A percentile compares a stretch with the other conserved stretches of the same genome.
These are phyloP conservation scores for Promerops cafer DNA, from an alignment of 2,113 vertebrate species.

Conservation along the genomic window DNA sequence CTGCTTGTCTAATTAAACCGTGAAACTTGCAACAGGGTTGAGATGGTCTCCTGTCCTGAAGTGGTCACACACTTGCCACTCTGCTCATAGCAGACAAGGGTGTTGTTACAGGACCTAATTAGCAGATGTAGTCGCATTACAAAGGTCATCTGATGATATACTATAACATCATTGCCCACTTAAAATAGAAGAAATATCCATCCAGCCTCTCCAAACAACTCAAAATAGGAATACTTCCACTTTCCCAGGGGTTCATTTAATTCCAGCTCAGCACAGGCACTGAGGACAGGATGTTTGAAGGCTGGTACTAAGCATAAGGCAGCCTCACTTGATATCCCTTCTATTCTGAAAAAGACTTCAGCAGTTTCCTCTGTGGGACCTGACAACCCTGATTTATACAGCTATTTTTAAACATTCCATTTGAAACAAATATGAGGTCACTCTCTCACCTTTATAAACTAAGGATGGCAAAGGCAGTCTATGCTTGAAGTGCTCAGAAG, in stretches of 20 bases:
- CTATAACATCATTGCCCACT: not conserved
- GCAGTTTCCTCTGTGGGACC: not conserved
- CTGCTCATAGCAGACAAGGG: not conserved
- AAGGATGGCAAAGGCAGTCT: accelerated
- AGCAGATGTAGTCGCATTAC: not conserved
- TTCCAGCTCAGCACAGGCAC: not conserved
- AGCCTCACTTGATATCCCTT: not conserved
- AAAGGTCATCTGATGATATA: not conserved
- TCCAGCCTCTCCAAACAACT: not conserved
- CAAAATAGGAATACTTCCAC: not conserved
- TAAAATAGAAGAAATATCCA: not conserved
- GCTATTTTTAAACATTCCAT: not conserved
- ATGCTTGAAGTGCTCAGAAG: not conserved
- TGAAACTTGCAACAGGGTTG: not conserved
- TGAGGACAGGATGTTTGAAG: not conserved
- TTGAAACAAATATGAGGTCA: not conserved
- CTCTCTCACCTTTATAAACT: not conserved
- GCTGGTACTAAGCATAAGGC: accelerated
- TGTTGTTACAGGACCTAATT: not conserved
- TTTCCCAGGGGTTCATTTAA: not conserved
- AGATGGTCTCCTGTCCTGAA: not conserved
- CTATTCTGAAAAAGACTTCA: not conserved
- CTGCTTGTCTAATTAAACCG: not conserved
- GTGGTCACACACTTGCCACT: not conserved
- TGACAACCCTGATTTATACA: not conserved